Base-by-base conservation (phyloP, 2,888 invertebrate species). In the Eulithis prunata region DNA sequence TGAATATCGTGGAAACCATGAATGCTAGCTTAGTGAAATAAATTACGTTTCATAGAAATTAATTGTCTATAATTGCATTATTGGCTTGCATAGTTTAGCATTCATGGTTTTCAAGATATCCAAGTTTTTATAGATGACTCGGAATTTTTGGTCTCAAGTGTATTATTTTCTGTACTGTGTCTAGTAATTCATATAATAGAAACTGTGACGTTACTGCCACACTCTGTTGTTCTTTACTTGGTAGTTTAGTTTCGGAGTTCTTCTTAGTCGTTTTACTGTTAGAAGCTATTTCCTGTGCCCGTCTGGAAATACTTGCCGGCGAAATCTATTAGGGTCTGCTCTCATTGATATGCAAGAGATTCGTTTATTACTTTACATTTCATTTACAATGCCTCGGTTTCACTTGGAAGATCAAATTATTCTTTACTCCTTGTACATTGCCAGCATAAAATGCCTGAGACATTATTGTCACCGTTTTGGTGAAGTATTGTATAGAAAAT, bases 281-380 rank as follows among this genome's bases (percentile, higher is more conserved):
- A 59, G 51, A 41, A 51, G 41, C 56, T 41, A 38, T 49, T 46
- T 54, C 41, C 57, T 53, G 60, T 54, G 54, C 10, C 8, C 41
- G 10, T 2, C 62, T 80, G 79, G 81, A 83, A 87, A 85, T 81
- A 86, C 87, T 81, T 80, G 79, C 79, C 80, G 81, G 83, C 83
- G 79, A 84, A 87, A 86, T 87, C 89, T 87, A 87, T 89, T 87
- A 86, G 80, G 76, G 80, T 77, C 82, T 79, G 76, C 75, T 75
- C 84, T 90, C 85, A 89, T 90, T 89, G 82, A 86, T 86, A 89
- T 89, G 88, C 88, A 88, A 85, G 87, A 80, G 82, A 82, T 85
- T 80, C 85, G 84, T 89, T 78, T 89, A 88, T 89, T 89, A 84
- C 85, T 81, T 81, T 81, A 81, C 84, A 85, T 88, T 88, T 84